Conservation (phyloP, 2,888 invertebrate species). For the Drosophila pegasa region DNA sequence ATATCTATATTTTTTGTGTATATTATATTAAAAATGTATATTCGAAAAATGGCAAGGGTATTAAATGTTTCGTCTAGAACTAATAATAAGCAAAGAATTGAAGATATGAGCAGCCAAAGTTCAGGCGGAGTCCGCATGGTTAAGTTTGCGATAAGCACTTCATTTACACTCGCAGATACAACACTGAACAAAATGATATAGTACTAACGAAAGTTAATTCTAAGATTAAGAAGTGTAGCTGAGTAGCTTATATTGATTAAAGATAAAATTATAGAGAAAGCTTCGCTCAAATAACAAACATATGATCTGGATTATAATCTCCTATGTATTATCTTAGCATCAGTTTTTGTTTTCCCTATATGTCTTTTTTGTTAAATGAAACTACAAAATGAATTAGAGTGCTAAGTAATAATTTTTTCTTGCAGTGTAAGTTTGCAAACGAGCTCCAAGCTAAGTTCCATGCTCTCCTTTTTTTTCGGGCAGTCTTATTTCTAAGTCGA, state of each 20-base stretch:
- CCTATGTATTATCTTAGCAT: no score
- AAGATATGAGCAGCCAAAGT: constrained; percentile 37
- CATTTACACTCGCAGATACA: constrained; percentile 1
- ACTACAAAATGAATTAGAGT: no score
- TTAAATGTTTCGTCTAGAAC: neutral
- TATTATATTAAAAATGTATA: no score
- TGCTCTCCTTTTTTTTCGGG: constrained; percentile 12
- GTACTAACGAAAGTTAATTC: neutral
- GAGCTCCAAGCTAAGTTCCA: neutral
- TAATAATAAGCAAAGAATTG: neutral
- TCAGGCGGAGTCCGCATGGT: constrained; percentile 30
- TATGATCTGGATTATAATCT: no score
- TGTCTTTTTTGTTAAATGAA: no score
- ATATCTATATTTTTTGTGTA: no score
- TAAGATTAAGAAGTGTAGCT: neutral
- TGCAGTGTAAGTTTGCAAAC: constrained; percentile 13
- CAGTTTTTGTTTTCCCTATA: no score
- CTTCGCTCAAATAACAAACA: no score
- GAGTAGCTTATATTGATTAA: no score
- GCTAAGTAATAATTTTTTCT: neutral
- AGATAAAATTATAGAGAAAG: no score
- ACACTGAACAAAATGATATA: constrained; percentile 4
- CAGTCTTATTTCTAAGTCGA: constrained; percentile 38
- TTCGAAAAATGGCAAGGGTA: no score
- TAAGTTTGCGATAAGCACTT: constrained; percentile 33